A percentile compares a stretch with the other conserved stretches of the same genome.
phyloP scores from a whole-genome alignment of 2,888 invertebrate genomes.

The Acrobasis repandana region DNA sequence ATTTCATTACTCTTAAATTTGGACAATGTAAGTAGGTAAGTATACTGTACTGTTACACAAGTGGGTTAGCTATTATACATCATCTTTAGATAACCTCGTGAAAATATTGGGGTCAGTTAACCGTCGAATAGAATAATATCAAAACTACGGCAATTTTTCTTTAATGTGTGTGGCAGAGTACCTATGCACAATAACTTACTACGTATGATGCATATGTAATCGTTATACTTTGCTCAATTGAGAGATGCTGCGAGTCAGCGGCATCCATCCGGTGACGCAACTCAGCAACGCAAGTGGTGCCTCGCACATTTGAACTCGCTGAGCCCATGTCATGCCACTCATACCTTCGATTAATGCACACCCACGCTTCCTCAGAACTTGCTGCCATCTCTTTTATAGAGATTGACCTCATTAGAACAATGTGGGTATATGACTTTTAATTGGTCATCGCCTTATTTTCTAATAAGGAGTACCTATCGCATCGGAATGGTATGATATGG shows the following conservation, averaged over 20 bases:
- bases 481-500: no score
- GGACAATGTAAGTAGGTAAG: not conserved
- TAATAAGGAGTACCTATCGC: no score
- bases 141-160: not conserved
- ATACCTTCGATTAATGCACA: constrained; percentile 12
- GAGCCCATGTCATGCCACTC: constrained; percentile 10
- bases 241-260: constrained; percentile 35
- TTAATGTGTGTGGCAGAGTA: not conserved
- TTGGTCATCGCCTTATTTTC: no score
- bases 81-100: not conserved
- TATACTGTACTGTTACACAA: not conserved
- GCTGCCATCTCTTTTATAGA: constrained; percentile 1
- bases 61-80: not conserved
- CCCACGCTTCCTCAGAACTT: constrained; percentile 4
- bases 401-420: constrained; percentile 8
- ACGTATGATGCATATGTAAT: constrained; percentile 19
- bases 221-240: constrained; percentile 29
- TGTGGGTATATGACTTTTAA: not conserved
- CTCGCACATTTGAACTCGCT: constrained; percentile 20
- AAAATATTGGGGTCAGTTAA: constrained; percentile 10
- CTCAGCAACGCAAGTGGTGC: constrained; percentile 12
- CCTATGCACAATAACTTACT: not conserved
- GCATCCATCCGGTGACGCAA: constrained; percentile 47
- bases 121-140: not conserved
- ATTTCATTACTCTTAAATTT: not conserved